Conservation (phyloP, 1,140 invertebrate genomes). For the Apocrypta bakeri region DNA sequence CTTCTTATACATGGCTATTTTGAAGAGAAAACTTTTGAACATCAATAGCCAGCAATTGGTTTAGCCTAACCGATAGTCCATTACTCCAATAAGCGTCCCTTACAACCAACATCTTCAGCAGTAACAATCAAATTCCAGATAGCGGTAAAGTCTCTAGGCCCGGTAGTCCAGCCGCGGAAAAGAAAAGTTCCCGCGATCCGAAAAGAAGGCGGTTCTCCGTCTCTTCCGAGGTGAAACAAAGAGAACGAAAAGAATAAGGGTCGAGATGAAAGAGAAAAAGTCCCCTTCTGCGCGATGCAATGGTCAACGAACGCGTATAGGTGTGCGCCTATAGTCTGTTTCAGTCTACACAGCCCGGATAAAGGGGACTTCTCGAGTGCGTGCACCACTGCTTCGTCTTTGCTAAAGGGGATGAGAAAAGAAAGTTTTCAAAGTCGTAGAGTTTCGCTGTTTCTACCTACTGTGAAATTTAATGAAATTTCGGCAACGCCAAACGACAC, state of each 20-base stretch:
- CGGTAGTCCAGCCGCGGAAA: neutral
- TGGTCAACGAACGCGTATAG: neutral
- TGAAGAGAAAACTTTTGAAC: too few relatives aligned
- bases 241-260: slow-evolving; percentile 49
- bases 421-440: slow-evolving; percentile 35
- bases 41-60: neutral
- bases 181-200: slow-evolving; percentile 9
- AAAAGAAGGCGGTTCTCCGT: neutral
- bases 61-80: too few relatives aligned
- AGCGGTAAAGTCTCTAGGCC: neutral
- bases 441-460: neutral
- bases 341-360: slow-evolving; percentile 49
- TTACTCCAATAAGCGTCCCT: neutral
- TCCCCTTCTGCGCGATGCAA: slow-evolving; percentile 16
- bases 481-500: neutral
- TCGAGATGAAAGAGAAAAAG: slow-evolving; percentile 53
- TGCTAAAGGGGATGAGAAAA: neutral
- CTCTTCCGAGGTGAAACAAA: slow-evolving; percentile 25
- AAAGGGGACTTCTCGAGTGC: slow-evolving; percentile 37
- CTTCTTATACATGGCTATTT: too few relatives aligned
- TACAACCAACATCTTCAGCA: neutral
- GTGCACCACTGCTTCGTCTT: slow-evolving; percentile 20
- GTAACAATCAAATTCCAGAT: neutral
- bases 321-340: neutral
- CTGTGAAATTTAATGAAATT: slow-evolving; percentile 39